These are phyloP conservation scores for Caenorhabditis macrosperma DNA, from an alignment of 2,888 invertebrate genomes.

Conservation along the genomic window DNA sequence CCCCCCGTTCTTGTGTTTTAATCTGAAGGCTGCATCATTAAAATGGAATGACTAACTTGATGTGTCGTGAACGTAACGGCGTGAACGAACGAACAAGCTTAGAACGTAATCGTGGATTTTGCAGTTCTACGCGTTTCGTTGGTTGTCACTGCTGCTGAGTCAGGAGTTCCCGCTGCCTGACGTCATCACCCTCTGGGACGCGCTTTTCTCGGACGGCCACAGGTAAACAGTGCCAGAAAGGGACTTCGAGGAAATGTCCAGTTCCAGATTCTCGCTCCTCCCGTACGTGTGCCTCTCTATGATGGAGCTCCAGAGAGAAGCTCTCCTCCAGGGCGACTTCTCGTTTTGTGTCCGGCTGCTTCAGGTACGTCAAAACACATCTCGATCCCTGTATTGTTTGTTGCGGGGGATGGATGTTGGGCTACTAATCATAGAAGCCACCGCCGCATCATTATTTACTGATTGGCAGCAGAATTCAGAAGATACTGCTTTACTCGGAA, in stretches of 20 bases:
- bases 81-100: too few species aligned
- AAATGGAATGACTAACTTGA: too few species aligned
- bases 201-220: slow-evolving; percentile 91
- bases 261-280: slow-evolving; percentile 87
- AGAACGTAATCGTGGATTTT: too few species aligned
- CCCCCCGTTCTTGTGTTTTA: too few species aligned
- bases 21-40: too few species aligned
- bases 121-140: slow-evolving; percentile 86
- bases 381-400: slow-evolving; percentile 2
- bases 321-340: slow-evolving; percentile 91
- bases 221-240: slow-evolving; percentile 81
- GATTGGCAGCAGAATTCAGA: neutral
- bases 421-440: too few species aligned
- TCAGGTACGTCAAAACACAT: slow-evolving; percentile 83
- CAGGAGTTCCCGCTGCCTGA: slow-evolving; percentile 98
- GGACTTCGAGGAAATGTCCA: neutral
- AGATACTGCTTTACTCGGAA: neutral
- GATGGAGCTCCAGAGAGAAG: slow-evolving; percentile 93
- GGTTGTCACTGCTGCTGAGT: slow-evolving; percentile 94
- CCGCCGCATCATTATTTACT: neutral
- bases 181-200: slow-evolving; percentile 97
- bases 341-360: slow-evolving; percentile 93
- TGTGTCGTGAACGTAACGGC: too few species aligned
- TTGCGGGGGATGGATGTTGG: too few species aligned
- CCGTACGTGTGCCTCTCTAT: slow-evolving; percentile 96